Conservation (phyloP, 2,888 invertebrate genomes). For the Nephrotoma appendiculata region DNA sequence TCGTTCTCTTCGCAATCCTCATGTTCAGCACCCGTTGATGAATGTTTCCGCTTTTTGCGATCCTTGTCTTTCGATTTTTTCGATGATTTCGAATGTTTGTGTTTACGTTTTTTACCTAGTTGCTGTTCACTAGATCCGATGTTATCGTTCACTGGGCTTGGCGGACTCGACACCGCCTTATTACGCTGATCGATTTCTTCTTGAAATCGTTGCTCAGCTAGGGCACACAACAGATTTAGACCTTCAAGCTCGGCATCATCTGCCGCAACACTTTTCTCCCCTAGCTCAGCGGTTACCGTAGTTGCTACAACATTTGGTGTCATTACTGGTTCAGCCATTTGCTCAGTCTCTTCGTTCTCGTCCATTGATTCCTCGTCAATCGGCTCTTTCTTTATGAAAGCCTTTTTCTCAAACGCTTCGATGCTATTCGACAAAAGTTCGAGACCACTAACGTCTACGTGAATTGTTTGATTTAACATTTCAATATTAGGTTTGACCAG, state of each 20-base stretch:
- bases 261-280: background rate
- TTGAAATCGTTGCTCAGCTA: slow-evolving; percentile 71
- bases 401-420: slow-evolving; percentile 43
- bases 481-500: background rate
- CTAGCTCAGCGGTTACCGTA: background rate
- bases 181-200: slow-evolving; percentile 42
- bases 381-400: slow-evolving; percentile 27
- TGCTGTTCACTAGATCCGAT: slow-evolving; percentile 8
- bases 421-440: slow-evolving; percentile 75
- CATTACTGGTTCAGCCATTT: slow-evolving; percentile 35
- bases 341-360: slow-evolving; percentile 21
- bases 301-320: slow-evolving; percentile 19
- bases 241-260: slow-evolving; percentile 41
- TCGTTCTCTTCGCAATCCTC: slow-evolving; percentile 20
- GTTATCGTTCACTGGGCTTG: background rate
- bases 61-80: slow-evolving; percentile 26
- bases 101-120: slow-evolving; percentile 21
- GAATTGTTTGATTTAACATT: background rate
- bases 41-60: slow-evolving; percentile 15
- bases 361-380: slow-evolving; percentile 12
- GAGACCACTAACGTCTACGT: slow-evolving; percentile 62
- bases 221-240: slow-evolving; percentile 61
- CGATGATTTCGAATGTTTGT: slow-evolving; percentile 33
- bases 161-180: slow-evolving; percentile 28
- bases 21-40: slow-evolving; percentile 13